Base-by-base conservation (phyloP, 2,113 vertebrate species). In the Brachyhypopomus gauderio region DNA sequence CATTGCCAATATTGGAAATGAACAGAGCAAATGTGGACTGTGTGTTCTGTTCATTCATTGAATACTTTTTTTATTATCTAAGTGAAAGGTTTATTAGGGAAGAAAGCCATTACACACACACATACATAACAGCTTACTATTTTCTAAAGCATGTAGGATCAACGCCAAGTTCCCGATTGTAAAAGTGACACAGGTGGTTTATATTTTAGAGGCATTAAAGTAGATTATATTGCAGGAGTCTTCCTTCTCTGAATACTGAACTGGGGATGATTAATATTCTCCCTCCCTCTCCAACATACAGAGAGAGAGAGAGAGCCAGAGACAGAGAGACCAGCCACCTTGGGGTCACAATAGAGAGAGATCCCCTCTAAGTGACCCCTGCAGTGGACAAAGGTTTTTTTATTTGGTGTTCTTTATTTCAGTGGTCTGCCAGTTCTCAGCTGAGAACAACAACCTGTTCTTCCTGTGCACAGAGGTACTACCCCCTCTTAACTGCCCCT, bases 321-420 rank as follows among this genome's bases (percentile, higher is more conserved):
- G 45, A 52, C 6, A 45, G 41, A 11, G 41, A 45, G 45, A 83
- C 58, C 63, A 77, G 14, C 41, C 63, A 81, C 56, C 84, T 72
- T 38, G 72, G 72, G 77, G 84, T 85, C 80, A 72, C 56, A 71
- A 58, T 8, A 19, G 73, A 60, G 17, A 77, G 58, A 74, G 78
- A 75, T 79, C 76, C 79, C 76, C 55, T 81, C 45, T 55, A 72
- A 79, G 76, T 67, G 59, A 76, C 79, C 64, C 69, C 62, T 34
- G 52, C 48, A 66, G 55, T 17, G 71, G 64, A 86, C 82, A 79
- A 86, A 86, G 76, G 64, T 20, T 73, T 77, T 72, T 77, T 84
- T 79, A 84, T 86, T 82, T 84, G 82, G 75, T 84, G 76, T 62
- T 82, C 48, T 75, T 73, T 72, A 86, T 70, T 64, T 41, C 79